Percentiles rank a stretch among this genome's conserved stretches.
Evolutionary conservation across 2,888 invertebrate genomes (phyloP).

Genomic region (Uloborus plumipes): DNA sequence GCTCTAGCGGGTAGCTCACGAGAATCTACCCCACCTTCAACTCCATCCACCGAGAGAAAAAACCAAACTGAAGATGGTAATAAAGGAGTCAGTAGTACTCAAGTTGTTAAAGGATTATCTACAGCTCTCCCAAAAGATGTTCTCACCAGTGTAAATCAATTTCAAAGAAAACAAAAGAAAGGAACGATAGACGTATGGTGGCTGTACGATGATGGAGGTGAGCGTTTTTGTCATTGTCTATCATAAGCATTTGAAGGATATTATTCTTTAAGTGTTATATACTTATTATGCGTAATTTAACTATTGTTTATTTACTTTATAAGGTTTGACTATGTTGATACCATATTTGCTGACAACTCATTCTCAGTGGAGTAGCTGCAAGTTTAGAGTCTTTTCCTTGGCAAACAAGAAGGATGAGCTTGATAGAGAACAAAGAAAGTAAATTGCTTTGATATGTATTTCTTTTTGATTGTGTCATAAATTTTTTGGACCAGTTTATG

Average conservation of each 20-base stretch:
- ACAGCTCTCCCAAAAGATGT: slow-evolving; percentile 77
- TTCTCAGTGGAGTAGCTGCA: slow-evolving; percentile 85
- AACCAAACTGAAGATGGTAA: slow-evolving; percentile 22
- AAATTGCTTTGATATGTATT: neutral
- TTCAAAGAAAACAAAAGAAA: slow-evolving; percentile 84
- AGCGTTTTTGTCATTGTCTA: neutral
- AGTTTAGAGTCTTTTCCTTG: slow-evolving; percentile 86
- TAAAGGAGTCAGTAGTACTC: slow-evolving; percentile 34
- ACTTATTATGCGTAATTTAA: neutral
- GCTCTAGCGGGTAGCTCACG: slow-evolving; percentile 51
- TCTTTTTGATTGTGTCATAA: neutral
- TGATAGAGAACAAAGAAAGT: slow-evolving; percentile 85
- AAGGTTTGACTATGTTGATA: slow-evolving; percentile 83
- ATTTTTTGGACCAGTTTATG: no score
- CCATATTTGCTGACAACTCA: slow-evolving; percentile 89
- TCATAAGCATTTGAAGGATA: neutral
- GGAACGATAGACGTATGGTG: slow-evolving; percentile 97
- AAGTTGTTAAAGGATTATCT: slow-evolving; percentile 51
- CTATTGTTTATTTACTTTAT: slow-evolving; percentile 12
- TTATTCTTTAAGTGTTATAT: slow-evolving; percentile 6
- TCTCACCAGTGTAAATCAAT: slow-evolving; percentile 80
- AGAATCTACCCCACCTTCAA: slow-evolving; percentile 68
- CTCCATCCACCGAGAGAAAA: slow-evolving; percentile 68
- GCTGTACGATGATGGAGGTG: slow-evolving; percentile 78
- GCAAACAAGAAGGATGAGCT: slow-evolving; percentile 85